Percentiles rank a stretch among this genome's conserved stretches.
These are phyloP conservation scores for Apostichopus leukothele DNA, from an alignment of 53 echinoderm and acorn worm genomes.

Conservation along the genomic window DNA sequence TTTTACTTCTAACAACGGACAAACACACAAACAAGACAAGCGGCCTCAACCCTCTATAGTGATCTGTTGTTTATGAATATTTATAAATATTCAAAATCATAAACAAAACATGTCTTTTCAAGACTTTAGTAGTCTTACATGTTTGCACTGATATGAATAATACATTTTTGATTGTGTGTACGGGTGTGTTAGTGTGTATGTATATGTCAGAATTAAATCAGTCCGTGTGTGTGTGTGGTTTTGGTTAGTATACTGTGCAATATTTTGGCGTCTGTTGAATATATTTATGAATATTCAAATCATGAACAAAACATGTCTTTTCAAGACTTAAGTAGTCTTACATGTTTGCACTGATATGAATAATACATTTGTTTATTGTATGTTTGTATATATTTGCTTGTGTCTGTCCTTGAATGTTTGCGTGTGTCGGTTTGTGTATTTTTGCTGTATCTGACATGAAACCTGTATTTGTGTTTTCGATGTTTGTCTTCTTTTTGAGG, in stretches of 20 bases:
- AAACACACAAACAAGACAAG: neutral
- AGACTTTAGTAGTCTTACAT: neutral
- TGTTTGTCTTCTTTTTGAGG: too few relatives aligned
- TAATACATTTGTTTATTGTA: neutral
- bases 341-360: neutral
- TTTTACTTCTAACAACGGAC: neutral
- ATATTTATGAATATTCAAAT: neutral
- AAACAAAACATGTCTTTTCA: neutral
- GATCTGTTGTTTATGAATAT: neutral
- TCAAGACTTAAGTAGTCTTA: neutral
- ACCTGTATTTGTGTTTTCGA: too few relatives aligned
- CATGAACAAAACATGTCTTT: neutral
- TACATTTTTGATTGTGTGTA: neutral
- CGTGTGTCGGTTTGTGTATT: neutral
- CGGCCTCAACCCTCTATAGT: neutral
- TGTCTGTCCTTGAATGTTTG: neutral
- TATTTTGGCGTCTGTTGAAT: neutral
- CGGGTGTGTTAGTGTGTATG: neutral
- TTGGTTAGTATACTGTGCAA: neutral
- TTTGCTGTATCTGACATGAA: too few relatives aligned
- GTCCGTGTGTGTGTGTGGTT: neutral
- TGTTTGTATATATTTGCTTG: neutral
- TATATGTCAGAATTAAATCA: too few relatives aligned
- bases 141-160: neutral
- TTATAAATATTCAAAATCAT: neutral